phyloP scores from a whole-genome alignment of 2,888 invertebrate genomes.

The Nemurella pictetii region DNA sequence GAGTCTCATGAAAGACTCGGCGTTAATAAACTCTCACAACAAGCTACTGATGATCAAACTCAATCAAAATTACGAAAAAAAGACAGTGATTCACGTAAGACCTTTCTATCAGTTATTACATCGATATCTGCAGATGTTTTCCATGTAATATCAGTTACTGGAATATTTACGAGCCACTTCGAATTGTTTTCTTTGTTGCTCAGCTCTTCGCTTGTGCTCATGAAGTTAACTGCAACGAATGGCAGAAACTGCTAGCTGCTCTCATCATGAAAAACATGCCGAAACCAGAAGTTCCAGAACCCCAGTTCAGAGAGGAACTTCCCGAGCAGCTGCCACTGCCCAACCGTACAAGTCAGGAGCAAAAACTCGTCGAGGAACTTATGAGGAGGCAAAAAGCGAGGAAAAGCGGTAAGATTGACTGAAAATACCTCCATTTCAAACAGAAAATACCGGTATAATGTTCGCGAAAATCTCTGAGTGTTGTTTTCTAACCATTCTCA shows the following conservation, averaged over 20 bases:
- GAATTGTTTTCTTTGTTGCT: not conserved
- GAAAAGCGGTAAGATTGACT: not conserved
- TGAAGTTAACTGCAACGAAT: not conserved
- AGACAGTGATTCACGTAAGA: not conserved
- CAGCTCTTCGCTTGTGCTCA: not conserved
- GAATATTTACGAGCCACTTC: not conserved
- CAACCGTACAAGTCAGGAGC: not conserved
- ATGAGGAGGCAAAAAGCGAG: not conserved
- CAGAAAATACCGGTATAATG: too few species aligned
- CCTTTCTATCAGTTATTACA: too few species aligned
- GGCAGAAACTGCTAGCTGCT: not conserved
- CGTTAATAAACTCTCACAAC: not conserved
- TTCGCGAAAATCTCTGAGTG: too few species aligned
- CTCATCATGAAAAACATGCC: not conserved
- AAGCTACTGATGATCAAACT: not conserved
- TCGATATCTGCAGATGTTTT: too few species aligned
- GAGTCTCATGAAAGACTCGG: not conserved
- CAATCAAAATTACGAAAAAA: not conserved
- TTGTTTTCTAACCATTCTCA: too few species aligned
- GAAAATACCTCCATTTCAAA: not conserved
- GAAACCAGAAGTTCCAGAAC: not conserved
- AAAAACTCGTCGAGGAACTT: not conserved
- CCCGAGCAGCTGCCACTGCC: not conserved
- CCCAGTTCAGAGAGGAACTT: not conserved
- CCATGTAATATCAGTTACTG: not conserved